Conservation (phyloP, 2,113 vertebrate species). For the human (Homo sapiens) region DNA sequence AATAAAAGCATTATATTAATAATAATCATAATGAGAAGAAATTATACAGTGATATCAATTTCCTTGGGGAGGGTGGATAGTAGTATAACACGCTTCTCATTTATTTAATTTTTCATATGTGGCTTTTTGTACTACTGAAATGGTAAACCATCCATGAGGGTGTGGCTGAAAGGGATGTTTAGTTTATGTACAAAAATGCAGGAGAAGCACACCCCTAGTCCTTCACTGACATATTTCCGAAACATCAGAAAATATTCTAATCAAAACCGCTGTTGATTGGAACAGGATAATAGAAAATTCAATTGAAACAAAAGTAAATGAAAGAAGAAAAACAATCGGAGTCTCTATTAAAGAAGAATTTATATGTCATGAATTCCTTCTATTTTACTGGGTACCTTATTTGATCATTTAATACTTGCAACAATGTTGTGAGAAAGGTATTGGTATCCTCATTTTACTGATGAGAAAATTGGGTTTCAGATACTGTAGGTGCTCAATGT, state of each 20-base stretch:
- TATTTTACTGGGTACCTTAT: neutral
- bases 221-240: constrained; percentile 1
- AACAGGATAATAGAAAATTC: neutral
- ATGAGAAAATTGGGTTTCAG: neutral
- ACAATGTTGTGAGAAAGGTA: neutral
- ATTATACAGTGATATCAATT: neutral
- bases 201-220: neutral
- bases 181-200: neutral
- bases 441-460: neutral
- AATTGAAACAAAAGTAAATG: neutral
- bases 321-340: neutral
- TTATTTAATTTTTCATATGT: neutral
- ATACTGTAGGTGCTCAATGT: no score
- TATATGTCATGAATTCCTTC: neutral
- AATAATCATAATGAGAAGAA: neutral
- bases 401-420: neutral
- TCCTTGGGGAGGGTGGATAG: neutral
- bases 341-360: neutral
- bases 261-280: neutral
- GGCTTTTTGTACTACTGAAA: neutral
- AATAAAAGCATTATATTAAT: neutral
- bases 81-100: neutral
- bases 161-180: neutral
- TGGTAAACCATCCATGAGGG: neutral
- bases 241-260: neutral